Percentiles rank a stretch among this genome's conserved stretches.
Evolutionary conservation across 2,113 vertebrate species (phyloP).

Genomic region (Camelus bactrianus): DNA sequence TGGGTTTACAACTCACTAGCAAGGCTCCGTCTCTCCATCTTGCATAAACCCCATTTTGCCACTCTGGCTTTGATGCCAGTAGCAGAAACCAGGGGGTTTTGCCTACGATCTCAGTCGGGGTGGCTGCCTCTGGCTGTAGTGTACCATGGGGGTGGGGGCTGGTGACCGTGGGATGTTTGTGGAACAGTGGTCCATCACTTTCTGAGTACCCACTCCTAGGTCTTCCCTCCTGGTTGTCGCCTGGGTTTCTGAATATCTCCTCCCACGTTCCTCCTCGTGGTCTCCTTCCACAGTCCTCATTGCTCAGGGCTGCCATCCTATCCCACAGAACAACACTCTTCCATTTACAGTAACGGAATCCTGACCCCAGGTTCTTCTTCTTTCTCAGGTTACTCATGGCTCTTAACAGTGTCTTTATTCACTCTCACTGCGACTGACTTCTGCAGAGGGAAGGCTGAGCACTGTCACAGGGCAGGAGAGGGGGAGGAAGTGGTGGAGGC

Average conservation of each 20-base stretch:
- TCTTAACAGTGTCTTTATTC: neutral
- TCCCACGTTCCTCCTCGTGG: neutral
- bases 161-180: neutral
- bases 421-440: neutral
- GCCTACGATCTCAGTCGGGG: neutral
- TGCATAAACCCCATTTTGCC: neutral
- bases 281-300: neutral
- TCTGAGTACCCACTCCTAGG: neutral
- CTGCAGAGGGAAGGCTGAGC: neutral
- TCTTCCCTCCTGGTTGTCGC: neutral
- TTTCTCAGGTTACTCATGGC: neutral
- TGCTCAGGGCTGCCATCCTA: neutral
- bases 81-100: neutral
- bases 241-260: neutral
- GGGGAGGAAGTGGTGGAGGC: neutral
- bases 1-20: neutral
- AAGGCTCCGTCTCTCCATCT: neutral
- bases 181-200: neutral
- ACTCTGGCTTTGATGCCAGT: neutral
- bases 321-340: neutral
- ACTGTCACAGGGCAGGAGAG: neutral
- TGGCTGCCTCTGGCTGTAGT: neutral
- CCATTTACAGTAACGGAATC: neutral
- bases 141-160: neutral
- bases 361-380: neutral